Percentiles rank a stretch among this genome's conserved stretches.
Evolutionary conservation across 2,888 invertebrate species (phyloP).

Genomic region (Calameuta filiformis): DNA sequence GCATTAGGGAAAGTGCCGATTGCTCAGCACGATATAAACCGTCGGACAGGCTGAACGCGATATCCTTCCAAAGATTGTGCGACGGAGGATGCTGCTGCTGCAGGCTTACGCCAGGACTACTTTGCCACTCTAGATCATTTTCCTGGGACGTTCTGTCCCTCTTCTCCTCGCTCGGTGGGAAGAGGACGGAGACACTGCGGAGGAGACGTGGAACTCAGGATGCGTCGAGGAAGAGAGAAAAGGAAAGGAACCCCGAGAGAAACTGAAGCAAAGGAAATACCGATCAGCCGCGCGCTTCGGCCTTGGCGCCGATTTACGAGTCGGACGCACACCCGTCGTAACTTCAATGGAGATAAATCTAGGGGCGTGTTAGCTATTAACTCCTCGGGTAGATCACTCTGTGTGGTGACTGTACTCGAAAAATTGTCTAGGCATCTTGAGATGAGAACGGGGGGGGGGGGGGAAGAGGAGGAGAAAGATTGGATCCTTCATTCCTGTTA

Average conservation of each 20-base stretch:
- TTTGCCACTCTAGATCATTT: not conserved
- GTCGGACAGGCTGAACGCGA: not conserved
- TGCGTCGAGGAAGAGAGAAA: too few relatives aligned
- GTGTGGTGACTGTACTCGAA: constrained; percentile 8
- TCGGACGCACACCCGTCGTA: not conserved
- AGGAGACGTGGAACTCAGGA: not conserved
- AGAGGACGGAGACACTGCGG: not conserved
- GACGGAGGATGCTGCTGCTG: not conserved
- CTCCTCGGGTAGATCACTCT: constrained; percentile 24
- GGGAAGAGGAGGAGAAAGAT: not conserved
- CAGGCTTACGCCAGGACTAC: not conserved
- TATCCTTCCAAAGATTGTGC: not conserved
- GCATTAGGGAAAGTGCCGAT: constrained; percentile 46
- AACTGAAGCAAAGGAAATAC: not conserved
- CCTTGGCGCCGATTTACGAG: not conserved
- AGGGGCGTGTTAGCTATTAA: constrained; percentile 32
- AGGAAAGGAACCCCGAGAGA: not conserved
- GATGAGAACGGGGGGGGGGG: not conserved
- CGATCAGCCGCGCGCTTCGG: not conserved
- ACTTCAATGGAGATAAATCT: constrained; percentile 26
- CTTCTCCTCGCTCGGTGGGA: not conserved
- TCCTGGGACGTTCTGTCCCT: not conserved
- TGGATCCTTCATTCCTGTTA: not conserved
- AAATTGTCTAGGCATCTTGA: not conserved
- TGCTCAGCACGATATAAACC: constrained; percentile 40